These are phyloP conservation scores for Salpingus planirostris DNA, from an alignment of 2,888 invertebrate species.

Conservation along the genomic window DNA sequence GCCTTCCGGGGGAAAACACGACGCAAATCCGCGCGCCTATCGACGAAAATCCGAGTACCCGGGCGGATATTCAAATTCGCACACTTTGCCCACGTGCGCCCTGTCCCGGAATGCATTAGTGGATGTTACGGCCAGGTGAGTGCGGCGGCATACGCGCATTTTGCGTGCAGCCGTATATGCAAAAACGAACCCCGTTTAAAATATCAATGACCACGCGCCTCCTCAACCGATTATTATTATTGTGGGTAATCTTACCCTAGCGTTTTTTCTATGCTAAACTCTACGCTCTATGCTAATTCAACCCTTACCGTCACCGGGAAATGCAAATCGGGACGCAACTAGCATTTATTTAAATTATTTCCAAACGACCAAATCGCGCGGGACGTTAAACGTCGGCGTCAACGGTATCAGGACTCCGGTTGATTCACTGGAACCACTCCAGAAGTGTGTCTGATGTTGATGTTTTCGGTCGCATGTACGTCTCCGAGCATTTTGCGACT, in stretches of 20 bases:
- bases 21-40: no score
- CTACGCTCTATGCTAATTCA: conserved; percentile 24
- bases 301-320: conserved; percentile 15
- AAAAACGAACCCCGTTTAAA: conserved; percentile 16
- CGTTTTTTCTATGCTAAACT: conserved; percentile 13
- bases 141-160: conserved; percentile 4
- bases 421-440: no score
- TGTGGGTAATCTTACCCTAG: conserved; percentile 8
- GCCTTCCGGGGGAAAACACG: no score
- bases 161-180: conserved; percentile 12
- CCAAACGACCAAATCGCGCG: neutral
- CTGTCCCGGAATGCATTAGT: no score
- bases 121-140: conserved; percentile 11
- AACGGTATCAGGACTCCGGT: no score
- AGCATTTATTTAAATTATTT: conserved; percentile 11
- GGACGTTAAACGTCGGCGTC: no score
- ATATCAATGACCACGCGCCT: conserved; percentile 19
- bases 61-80: conserved; percentile 1
- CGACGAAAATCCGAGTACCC: no score
- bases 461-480: no score
- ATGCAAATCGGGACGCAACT: conserved; percentile 20
- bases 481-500: no score
- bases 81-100: conserved; percentile 11
- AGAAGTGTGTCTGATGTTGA: no score
- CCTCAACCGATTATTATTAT: conserved; percentile 13